A percentile compares a stretch with the other conserved stretches of the same genome.
Conservation (phyloP, 2,797 vertebrate genomes). For the Gobio occitaniae region DNA sequence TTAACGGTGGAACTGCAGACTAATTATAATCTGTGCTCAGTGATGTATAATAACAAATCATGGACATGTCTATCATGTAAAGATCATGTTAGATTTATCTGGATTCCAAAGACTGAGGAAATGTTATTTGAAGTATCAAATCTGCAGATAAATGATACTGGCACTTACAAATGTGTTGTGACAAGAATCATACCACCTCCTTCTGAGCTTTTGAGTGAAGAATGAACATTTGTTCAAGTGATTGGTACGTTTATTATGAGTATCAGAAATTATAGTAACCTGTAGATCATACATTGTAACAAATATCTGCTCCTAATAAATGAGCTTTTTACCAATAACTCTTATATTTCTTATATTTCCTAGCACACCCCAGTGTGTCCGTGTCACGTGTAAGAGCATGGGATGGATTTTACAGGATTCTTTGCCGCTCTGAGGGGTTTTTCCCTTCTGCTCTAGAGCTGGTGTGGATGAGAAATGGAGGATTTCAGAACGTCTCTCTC, state of each 20-base stretch:
- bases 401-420: neutral
- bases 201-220: neutral
- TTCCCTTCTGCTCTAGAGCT: constrained; percentile 43
- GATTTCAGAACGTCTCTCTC: constrained; percentile 28
- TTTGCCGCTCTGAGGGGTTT: constrained; percentile 41
- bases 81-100: constrained; percentile 3
- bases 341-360: neutral
- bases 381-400: constrained; percentile 1
- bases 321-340: neutral
- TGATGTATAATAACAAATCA: rapidly evolving
- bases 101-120: constrained; percentile 11
- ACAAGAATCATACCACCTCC: neutral
- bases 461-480: constrained; percentile 47
- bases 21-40: neutral
- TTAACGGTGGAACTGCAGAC: neutral
- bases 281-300: neutral
- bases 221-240: constrained; percentile 19
- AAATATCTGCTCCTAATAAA: neutral
- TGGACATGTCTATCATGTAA: neutral
- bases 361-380: constrained; percentile 32
- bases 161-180: constrained; percentile 24
- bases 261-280: neutral
- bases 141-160: constrained; percentile 42
- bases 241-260: constrained; percentile 19
- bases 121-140: constrained; percentile 40